These are phyloP conservation scores for Epiblema foenella DNA, from an alignment of 2,888 invertebrate genomes.

Conservation along the genomic window DNA sequence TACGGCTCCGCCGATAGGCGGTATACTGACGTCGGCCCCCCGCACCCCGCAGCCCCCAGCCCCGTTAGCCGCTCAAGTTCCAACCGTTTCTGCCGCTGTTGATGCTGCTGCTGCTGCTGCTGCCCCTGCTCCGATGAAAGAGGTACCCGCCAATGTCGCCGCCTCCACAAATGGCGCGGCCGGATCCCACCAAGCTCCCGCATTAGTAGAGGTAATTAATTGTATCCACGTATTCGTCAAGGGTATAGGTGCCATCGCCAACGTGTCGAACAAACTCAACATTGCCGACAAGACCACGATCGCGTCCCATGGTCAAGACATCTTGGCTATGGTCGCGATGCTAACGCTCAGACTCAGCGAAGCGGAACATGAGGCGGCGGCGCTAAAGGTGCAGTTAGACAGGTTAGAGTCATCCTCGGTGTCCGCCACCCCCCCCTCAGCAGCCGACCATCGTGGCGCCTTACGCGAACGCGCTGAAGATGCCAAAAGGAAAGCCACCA, in stretches of 20 bases:
- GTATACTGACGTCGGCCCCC: not conserved
- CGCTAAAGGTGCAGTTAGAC: not conserved
- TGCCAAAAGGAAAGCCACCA: not conserved
- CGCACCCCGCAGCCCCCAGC: too few species aligned
- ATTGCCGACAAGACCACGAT: constrained; percentile 2
- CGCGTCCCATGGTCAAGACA: not conserved
- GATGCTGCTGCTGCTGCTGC: not conserved
- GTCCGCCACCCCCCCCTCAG: not conserved
- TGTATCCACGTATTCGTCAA: constrained; percentile 21
- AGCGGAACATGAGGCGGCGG: not conserved
- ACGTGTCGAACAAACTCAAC: constrained; percentile 42
- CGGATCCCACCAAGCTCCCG: not conserved
- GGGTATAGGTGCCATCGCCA: constrained; percentile 25
- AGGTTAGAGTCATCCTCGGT: not conserved
- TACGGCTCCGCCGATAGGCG: not conserved
- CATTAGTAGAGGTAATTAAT: constrained; percentile 20
- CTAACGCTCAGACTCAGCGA: not conserved
- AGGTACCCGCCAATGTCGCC: not conserved
- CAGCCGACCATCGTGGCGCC: not conserved
- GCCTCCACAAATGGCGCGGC: not conserved
- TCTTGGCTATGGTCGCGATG: constrained; percentile 2
- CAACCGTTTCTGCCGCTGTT: too few species aligned
- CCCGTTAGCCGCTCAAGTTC: too few species aligned
- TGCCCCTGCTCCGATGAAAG: not conserved
- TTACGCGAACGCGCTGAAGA: not conserved